Evolutionary conservation across 1,140 invertebrate genomes (phyloP).

Genomic region (Bombyx mandarina): DNA sequence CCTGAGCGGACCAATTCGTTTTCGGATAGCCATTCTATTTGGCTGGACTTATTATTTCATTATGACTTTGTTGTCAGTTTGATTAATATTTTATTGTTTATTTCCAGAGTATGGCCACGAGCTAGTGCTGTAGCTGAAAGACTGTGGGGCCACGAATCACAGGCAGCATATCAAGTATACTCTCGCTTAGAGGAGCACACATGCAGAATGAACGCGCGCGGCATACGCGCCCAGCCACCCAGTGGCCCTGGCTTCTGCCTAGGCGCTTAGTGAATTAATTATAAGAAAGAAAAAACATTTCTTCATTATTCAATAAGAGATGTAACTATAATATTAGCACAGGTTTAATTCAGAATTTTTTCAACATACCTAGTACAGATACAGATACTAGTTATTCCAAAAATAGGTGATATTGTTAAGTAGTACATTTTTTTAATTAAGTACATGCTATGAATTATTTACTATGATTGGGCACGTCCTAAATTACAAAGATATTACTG

Average conservation of each 20-base stretch:
- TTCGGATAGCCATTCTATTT: no score
- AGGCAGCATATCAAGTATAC: constrained; percentile 7
- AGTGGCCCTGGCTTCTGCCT: constrained; percentile 78
- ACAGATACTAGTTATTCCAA: no score
- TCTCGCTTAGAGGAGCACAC: constrained; percentile 85
- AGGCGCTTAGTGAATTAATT: neutral
- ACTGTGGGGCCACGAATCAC: constrained; percentile 74
- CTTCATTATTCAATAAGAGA: no score
- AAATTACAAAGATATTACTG: no score
- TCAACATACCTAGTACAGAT: neutral
- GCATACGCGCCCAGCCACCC: constrained; percentile 80
- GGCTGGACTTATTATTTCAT: no score
- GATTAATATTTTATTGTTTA: neutral
- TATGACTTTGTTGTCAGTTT: no score
- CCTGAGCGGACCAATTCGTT: no score
- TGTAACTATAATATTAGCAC: neutral
- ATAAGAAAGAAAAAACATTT: no score
- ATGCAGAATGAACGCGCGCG: constrained; percentile 85
- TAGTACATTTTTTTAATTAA: no score
- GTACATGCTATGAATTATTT: no score
- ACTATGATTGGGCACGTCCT: no score
- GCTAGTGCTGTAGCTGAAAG: constrained; percentile 88
- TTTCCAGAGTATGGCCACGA: constrained; percentile 80
- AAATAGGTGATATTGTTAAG: no score
- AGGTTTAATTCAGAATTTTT: neutral